Evolutionary conservation across 2,888 invertebrate species (phyloP).

Genomic region (Rhyacophila evoluta): DNA sequence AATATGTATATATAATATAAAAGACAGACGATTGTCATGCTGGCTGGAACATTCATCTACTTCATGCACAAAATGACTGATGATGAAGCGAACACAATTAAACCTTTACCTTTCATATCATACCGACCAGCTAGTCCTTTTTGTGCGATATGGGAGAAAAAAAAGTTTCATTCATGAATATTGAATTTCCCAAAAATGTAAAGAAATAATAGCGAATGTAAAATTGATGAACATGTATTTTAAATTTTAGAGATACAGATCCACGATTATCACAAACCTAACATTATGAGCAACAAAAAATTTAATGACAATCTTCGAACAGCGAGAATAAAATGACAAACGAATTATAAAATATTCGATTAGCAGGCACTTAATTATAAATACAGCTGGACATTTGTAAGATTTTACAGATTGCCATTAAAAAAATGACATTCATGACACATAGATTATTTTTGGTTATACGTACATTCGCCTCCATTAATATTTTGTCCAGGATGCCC

Average conservation of each 20-base stretch:
- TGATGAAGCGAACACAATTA: constrained; percentile 55
- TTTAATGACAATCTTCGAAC: background rate
- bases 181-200: constrained; percentile 7
- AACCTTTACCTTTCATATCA: constrained; percentile 52
- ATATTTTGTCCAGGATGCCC: constrained; percentile 75
- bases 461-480: constrained; percentile 85
- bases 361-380: background rate
- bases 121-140: constrained; percentile 56
- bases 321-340: background rate
- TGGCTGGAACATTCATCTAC: constrained; percentile 29
- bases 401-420: background rate
- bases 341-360: background rate
- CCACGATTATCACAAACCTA: too few relatives aligned
- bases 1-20: background rate
- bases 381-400: background rate
- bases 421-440: background rate
- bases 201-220: constrained; percentile 23
- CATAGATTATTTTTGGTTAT: constrained; percentile 17
- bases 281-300: background rate
- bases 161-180: constrained; percentile 45
- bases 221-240: background rate
- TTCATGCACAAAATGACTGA: constrained; percentile 54
- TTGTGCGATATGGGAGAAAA: constrained; percentile 53
- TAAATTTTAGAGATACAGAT: background rate
- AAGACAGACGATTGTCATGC: constrained; percentile 10